Percentiles rank a stretch among this genome's conserved stretches.
Evolutionary conservation across 2,113 vertebrate species (phyloP).

Genomic region (Caretta caretta): DNA sequence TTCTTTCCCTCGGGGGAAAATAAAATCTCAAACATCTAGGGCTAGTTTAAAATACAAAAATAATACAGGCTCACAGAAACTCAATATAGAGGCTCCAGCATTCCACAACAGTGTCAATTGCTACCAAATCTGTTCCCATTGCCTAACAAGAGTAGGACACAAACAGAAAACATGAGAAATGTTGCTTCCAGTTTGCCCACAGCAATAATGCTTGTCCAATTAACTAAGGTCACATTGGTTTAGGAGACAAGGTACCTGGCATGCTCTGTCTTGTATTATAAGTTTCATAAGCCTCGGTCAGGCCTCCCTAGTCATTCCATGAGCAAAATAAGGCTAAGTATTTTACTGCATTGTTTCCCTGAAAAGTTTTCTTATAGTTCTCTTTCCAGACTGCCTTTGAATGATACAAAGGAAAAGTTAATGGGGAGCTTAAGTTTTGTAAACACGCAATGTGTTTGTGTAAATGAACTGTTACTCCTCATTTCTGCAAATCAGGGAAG

Average conservation of each 20-base stretch:
- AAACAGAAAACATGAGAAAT: neutral
- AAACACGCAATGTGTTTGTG: slow-evolving; percentile 5
- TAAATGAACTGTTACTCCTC: slow-evolving; percentile 9
- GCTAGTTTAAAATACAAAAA: neutral
- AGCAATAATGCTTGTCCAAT: neutral
- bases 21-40: slow-evolving; percentile 26
- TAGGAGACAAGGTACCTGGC: neutral
- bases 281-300: neutral
- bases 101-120: neutral
- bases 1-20: slow-evolving; percentile 19
- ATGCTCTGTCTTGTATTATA: neutral
- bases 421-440: neutral
- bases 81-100: neutral
- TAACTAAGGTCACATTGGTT: neutral
- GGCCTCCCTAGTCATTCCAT: neutral
- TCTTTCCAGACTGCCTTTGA: neutral
- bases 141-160: neutral
- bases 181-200: neutral
- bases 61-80: neutral
- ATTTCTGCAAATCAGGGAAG: neutral
- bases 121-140: neutral
- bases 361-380: neutral
- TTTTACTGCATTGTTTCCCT: neutral
- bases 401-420: neutral
- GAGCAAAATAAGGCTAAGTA: neutral